Percentiles rank a stretch among this genome's conserved stretches.
phyloP scores from a whole-genome alignment of 2,888 invertebrate species.

The Fabriciana adippe region DNA sequence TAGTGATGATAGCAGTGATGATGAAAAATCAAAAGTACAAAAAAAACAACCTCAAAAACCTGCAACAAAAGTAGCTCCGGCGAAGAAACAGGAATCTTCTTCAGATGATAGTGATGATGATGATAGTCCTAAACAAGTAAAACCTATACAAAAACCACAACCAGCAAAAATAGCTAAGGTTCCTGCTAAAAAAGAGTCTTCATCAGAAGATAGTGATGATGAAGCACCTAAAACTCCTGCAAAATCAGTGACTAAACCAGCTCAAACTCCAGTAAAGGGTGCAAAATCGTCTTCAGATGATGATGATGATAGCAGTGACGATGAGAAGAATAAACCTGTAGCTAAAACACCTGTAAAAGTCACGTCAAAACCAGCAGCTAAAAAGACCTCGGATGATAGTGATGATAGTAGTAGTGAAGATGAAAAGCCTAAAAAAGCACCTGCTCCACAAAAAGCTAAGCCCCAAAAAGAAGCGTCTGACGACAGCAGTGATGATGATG shows the following conservation, averaged over 20 bases:
- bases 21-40: conserved; percentile 49
- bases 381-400: conserved; percentile 40
- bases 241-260: conserved; percentile 46
- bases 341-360: conserved; percentile 26
- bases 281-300: conserved; percentile 54
- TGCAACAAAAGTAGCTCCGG: conserved; percentile 48
- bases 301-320: conserved; percentile 58
- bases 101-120: conserved; percentile 58
- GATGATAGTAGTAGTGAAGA: conserved; percentile 40
- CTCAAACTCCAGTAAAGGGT: conserved; percentile 17
- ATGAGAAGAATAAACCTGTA: conserved; percentile 51
- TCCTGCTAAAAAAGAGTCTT: conserved; percentile 40
- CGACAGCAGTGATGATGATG: conserved; percentile 42
- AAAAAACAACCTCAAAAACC: conserved; percentile 43
- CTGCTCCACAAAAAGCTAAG: conserved; percentile 33
- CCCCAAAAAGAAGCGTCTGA: conserved; percentile 29
- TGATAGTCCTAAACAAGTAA: conserved; percentile 46
- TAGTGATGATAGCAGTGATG: conserved; percentile 62
- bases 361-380: conserved; percentile 17
- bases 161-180: conserved; percentile 34
- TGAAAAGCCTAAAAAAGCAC: conserved; percentile 28
- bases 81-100: conserved; percentile 54
- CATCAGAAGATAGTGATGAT: conserved; percentile 62
- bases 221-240: conserved; percentile 46
- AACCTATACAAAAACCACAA: conserved; percentile 40